phyloP scores from a whole-genome alignment of 2,113 vertebrate genomes.

The Columba livia region DNA sequence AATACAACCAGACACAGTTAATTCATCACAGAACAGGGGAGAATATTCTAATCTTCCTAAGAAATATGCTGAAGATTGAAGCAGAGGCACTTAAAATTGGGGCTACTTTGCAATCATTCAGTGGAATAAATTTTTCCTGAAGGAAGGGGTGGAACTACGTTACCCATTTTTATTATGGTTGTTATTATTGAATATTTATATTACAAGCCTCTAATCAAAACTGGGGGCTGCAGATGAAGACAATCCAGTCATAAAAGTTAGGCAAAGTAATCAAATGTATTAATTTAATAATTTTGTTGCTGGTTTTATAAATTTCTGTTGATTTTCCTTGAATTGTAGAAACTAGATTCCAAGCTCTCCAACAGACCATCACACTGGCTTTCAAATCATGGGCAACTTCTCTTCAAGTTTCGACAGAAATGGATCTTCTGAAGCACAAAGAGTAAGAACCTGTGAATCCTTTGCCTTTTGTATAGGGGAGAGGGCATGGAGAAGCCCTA shows the following conservation, averaged over 20 bases:
- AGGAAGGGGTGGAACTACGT: background rate
- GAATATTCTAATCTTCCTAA: slow-evolving; percentile 56
- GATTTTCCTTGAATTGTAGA: background rate
- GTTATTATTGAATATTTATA: background rate
- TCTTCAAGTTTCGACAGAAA: background rate
- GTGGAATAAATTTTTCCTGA: slow-evolving; percentile 35
- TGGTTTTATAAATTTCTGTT: background rate
- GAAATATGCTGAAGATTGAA: slow-evolving; percentile 42
- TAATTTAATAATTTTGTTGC: background rate
- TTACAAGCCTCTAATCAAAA: background rate
- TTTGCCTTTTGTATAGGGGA: background rate
- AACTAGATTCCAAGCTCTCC: background rate
- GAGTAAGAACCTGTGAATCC: background rate
- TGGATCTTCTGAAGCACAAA: background rate
- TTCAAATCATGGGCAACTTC: background rate
- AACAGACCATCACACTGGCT: background rate
- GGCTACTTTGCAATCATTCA: background rate
- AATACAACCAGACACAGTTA: slow-evolving; percentile 54
- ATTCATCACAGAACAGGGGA: slow-evolving; percentile 68
- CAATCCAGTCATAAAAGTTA: background rate
- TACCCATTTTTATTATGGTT: background rate
- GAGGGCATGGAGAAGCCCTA: background rate
- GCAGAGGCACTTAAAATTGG: slow-evolving; percentile 19
- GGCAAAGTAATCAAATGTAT: background rate
- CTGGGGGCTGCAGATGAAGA: background rate